phyloP scores from a whole-genome alignment of 2,113 vertebrate species.

The Pteronura brasiliensis region DNA sequence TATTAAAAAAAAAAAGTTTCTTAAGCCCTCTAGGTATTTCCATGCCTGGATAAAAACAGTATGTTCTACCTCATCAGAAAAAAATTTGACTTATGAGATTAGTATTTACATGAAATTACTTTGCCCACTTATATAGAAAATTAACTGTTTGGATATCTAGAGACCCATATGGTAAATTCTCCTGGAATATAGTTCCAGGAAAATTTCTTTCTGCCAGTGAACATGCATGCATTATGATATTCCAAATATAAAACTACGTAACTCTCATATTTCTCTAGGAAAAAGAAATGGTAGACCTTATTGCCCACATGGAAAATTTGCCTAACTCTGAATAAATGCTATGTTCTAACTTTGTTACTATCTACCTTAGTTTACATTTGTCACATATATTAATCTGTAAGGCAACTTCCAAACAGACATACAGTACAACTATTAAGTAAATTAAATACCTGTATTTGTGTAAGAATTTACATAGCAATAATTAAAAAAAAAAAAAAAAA shows the following conservation, averaged over 20 bases:
- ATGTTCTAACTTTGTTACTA: constrained; percentile 16
- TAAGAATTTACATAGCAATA: constrained; percentile 2
- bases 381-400: background rate
- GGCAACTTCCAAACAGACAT: background rate
- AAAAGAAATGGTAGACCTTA: constrained; percentile 7
- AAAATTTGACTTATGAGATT: constrained; percentile 35
- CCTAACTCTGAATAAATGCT: background rate
- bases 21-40: constrained; percentile 11
- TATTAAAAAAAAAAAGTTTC: background rate
- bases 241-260: background rate
- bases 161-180: background rate
- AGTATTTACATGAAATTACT: constrained; percentile 26
- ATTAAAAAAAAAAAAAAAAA: constrained; percentile 12
- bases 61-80: background rate
- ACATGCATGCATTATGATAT: background rate
- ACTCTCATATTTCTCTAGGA: background rate
- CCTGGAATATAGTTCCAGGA: constrained; percentile 22
- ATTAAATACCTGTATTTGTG: background rate
- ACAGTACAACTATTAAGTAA: background rate
- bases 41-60: background rate
- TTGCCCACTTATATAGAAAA: constrained; percentile 2
- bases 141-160: constrained; percentile 2
- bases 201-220: constrained; percentile 38
- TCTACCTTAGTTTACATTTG: constrained; percentile 16
- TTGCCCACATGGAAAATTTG: background rate